Base-by-base conservation (phyloP, 2,113 vertebrate species). In the Gymnarchus niloticus region DNA sequence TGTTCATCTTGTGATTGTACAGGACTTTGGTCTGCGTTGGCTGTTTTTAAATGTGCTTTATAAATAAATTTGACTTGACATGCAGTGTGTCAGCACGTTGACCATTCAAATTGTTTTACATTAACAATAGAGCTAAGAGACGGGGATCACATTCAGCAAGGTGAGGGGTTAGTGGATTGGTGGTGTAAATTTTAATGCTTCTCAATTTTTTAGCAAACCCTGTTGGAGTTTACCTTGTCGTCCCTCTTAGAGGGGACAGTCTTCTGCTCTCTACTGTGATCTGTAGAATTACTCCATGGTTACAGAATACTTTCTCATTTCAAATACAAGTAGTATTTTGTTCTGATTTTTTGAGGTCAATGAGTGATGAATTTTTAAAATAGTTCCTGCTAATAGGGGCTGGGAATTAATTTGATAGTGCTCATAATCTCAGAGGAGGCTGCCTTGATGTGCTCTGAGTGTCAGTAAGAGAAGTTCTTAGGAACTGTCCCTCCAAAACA, bases 381-480 rank as follows among this genome's bases (percentile, higher is more conserved):
- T 93, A 94, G 94, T 92, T 88, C 92, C 90, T 88, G 91, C 92
- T 95, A 95, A 95, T 94, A 93, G 92, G 93, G 89, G 91, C 90
- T 91, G 93, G 93, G 93, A 94, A 86, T 93, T 89, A 86, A 87
- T 91, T 85, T 85, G 84, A 85, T 65, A 56, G 14, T 76, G 65
- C 65, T 73, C 28, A 65, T 85, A 84, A 86, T 92, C 93, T 91
- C 93, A 69, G 81, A 88, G 90, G 93, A 91, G 90, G 91, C 92
- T 91, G 89, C 91, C 89, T 90, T 92, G 87, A 83, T 91, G 88
- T 51, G 2, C 87, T 86, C 84, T 76, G 81, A 61, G 89, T 92
- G 92, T 48, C 65, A 85, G 69, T 88, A 87, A 88, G 87, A 90
- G 44, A 83, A 61, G 73, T 87, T 85, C 33, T 14, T 56, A 37